Percentiles rank a stretch among this genome's conserved stretches.
These are phyloP conservation scores for Panthera uncia DNA, from an alignment of 2,113 vertebrate species.

Conservation along the genomic window DNA sequence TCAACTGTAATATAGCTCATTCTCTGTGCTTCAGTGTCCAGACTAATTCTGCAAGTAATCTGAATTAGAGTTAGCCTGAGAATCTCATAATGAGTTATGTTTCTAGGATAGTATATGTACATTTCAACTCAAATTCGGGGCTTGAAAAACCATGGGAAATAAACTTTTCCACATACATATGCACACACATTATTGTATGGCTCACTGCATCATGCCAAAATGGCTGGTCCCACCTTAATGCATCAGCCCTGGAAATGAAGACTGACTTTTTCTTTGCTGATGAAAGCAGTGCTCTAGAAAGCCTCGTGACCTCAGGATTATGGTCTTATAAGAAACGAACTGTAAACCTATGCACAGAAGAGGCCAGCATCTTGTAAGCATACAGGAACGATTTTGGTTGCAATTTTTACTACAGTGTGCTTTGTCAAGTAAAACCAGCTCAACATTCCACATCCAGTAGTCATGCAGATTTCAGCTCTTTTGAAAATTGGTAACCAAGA, in stretches of 20 bases:
- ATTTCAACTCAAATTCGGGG: background rate
- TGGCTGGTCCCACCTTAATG: background rate
- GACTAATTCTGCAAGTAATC: background rate
- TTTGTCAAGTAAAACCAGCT: constrained; percentile 21
- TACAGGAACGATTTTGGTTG: background rate
- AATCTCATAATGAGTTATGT: background rate
- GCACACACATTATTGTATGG: background rate
- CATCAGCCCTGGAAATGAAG: background rate
- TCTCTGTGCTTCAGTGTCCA: background rate
- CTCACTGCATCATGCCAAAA: background rate
- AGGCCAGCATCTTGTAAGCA: background rate
- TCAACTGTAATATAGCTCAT: background rate
- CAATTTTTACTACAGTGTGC: background rate
- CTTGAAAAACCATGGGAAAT: constrained; percentile 13
- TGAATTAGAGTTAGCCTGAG: background rate
- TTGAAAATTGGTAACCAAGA: constrained; percentile 53
- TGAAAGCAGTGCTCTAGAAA: background rate
- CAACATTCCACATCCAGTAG: constrained; percentile 38
- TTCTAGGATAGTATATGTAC: background rate
- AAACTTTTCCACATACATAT: background rate
- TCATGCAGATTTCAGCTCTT: constrained; percentile 35
- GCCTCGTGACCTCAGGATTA: background rate
- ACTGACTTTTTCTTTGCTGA: background rate
- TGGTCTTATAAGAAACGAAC: background rate
- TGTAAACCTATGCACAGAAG: background rate